A percentile compares a stretch with the other conserved stretches of the same genome.
phyloP scores from a whole-genome alignment of 2,113 vertebrate species.

The Leptosomus discolor region DNA sequence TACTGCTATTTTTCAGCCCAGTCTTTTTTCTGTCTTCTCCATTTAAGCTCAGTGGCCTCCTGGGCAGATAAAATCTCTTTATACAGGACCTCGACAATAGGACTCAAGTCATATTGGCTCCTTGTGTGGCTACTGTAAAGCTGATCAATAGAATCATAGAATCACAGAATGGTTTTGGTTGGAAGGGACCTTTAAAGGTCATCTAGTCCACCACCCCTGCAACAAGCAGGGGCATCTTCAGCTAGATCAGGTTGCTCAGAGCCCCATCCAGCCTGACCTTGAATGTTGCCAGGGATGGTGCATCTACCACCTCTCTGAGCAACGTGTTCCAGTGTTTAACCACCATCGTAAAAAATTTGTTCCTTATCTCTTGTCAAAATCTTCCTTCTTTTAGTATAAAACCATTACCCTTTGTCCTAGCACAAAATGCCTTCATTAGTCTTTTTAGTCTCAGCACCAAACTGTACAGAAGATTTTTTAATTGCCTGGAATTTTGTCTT shows the following conservation, averaged over 20 bases:
- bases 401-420: not conserved
- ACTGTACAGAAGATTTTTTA: not conserved
- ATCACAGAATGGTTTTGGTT: not conserved
- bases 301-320: not conserved
- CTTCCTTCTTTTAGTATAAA: not conserved
- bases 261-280: rapidly evolving
- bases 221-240: not conserved
- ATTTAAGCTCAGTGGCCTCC: not conserved
- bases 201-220: not conserved
- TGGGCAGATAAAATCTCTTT: not conserved
- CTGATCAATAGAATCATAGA: not conserved
- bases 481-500: not conserved
- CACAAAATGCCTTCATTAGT: not conserved
- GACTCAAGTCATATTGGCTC: not conserved
- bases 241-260: not conserved
- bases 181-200: not conserved
- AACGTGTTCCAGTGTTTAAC: not conserved
- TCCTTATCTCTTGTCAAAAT: not conserved
- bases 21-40: not conserved
- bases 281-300: not conserved
- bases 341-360: not conserved
- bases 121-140: not conserved
- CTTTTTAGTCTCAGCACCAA: not conserved
- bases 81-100: not conserved
- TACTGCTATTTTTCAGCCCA: not conserved